phyloP scores from a whole-genome alignment of 53 echinoderm and acorn worm genomes.

The Actinopyga echinites region DNA sequence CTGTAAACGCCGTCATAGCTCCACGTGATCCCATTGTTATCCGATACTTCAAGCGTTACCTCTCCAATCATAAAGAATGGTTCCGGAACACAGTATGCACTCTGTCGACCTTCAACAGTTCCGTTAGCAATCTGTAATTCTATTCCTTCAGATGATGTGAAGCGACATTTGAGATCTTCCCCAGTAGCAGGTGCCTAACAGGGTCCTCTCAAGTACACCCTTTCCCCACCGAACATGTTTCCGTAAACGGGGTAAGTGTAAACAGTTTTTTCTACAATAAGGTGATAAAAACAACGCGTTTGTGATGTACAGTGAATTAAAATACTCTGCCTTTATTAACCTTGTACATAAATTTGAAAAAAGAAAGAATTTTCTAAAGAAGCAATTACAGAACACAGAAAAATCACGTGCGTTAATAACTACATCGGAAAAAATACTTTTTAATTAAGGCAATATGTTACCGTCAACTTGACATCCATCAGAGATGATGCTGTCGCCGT shows the following conservation, averaged over 20 bases:
- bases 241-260: conserved; percentile 44
- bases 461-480: no score
- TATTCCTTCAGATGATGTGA: conserved; percentile 38
- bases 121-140: conserved; percentile 54
- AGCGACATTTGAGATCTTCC: conserved; percentile 36
- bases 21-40: conserved; percentile 14
- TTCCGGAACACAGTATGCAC: conserved; percentile 73
- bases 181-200: conserved; percentile 37
- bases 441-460: no score
- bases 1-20: neutral
- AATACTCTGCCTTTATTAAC: no score
- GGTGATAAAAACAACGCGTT: no score
- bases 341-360: no score
- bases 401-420: no score
- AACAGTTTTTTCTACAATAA: neutral
- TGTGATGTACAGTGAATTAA: no score
- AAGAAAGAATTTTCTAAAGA: no score
- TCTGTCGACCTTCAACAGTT: conserved; percentile 23
- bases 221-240: conserved; percentile 73
- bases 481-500: no score
- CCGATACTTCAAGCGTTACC: conserved; percentile 49
- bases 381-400: no score
- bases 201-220: conserved; percentile 61
- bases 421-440: no score
- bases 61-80: conserved; percentile 88